phyloP scores from a whole-genome alignment of 2,113 vertebrate species.

The Erythrocercus mccallii region DNA sequence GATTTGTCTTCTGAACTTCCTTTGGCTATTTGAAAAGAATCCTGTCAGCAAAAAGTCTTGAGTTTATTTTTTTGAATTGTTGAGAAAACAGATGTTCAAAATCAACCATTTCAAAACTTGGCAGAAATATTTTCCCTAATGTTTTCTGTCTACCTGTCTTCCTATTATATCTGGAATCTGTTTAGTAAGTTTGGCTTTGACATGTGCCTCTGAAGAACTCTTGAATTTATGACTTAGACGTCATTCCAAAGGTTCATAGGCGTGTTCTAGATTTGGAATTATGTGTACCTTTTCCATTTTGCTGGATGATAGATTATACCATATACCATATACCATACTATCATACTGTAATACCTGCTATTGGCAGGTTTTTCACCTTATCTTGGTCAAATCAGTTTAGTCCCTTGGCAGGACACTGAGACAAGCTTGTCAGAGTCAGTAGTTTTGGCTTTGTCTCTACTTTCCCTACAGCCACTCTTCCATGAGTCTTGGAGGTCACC shows the following conservation, averaged over 20 bases:
- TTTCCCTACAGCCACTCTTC: not conserved
- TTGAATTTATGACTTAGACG: not conserved
- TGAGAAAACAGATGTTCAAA: conserved; percentile 44
- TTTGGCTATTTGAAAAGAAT: not conserved
- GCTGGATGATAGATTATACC: not conserved
- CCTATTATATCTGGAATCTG: not conserved
- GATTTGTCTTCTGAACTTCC: conserved; percentile 7
- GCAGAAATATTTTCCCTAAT: conserved; percentile 11
- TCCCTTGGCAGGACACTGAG: not conserved
- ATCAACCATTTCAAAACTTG: conserved; percentile 35
- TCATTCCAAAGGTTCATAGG: not conserved
- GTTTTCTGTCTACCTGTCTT: conserved; percentile 31
- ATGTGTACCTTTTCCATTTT: not conserved
- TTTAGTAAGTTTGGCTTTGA: not conserved
- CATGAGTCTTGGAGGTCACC: not conserved
- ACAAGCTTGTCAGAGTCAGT: not conserved
- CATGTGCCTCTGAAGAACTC: not conserved
- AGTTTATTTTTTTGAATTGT: not conserved
- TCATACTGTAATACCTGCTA: not conserved
- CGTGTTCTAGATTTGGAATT: not conserved
- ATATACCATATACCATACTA: too few species aligned
- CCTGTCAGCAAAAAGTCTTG: not conserved
- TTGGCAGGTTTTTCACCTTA: not conserved
- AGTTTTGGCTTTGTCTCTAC: not conserved
- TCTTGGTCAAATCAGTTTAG: not conserved